Evolutionary conservation across 2,113 vertebrate species (phyloP).

Genomic region (Uropsilus gracilis): DNA sequence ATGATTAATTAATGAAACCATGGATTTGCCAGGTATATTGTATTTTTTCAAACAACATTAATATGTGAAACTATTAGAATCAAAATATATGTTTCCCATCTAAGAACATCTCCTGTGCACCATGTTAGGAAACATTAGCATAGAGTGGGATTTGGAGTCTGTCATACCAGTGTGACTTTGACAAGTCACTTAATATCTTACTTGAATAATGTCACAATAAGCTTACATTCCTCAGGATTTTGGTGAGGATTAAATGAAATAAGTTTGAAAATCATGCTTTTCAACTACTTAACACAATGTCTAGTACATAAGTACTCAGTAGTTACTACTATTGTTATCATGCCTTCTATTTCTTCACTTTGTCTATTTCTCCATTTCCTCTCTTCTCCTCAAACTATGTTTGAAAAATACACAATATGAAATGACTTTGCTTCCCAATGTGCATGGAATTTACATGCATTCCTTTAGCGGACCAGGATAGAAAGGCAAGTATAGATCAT

Average conservation of each 20-base stretch:
- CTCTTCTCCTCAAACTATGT: not conserved
- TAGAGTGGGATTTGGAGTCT: not conserved
- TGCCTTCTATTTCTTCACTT: not conserved
- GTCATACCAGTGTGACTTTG: not conserved
- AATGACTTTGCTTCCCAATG: not conserved
- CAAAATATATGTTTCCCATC: not conserved
- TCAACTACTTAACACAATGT: too few species aligned
- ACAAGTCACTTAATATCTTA: not conserved
- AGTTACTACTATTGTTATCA: not conserved
- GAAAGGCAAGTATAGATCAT: not conserved
- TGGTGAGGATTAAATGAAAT: too few species aligned
- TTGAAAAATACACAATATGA: not conserved
- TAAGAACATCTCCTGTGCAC: not conserved
- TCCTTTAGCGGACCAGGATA: not conserved
- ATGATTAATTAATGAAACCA: not conserved
- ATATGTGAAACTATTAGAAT: constrained; percentile 11
- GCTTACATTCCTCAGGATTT: not conserved
- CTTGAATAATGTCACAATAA: not conserved
- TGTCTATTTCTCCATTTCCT: not conserved
- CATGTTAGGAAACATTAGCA: not conserved
- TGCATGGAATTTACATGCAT: not conserved
- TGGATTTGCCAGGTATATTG: not conserved
- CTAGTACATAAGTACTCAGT: not conserved
- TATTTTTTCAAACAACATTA: constrained; percentile 24
- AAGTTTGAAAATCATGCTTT: too few species aligned